Conservation (phyloP, 2,888 invertebrate genomes). For the Noctua comes region DNA sequence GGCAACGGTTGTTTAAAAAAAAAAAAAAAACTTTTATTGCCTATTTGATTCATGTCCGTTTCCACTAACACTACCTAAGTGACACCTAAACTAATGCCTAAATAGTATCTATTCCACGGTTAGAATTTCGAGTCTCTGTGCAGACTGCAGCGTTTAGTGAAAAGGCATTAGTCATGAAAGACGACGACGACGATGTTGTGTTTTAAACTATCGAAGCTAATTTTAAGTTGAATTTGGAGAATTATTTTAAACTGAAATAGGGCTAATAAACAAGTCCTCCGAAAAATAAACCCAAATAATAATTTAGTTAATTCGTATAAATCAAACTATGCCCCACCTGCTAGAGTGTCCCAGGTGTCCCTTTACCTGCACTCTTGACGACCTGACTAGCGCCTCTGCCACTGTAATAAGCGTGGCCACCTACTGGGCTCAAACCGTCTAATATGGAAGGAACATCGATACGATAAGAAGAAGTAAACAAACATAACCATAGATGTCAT, state of each 20-base stretch:
- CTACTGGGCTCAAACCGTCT: too few species aligned
- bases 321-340: too few species aligned
- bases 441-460: too few species aligned
- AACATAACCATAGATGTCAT: not conserved
- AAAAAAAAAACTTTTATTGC: not conserved
- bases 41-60: not conserved
- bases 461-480: not conserved
- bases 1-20: too few species aligned
- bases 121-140: not conserved
- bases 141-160: not conserved
- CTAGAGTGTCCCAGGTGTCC: too few species aligned
- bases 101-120: not conserved
- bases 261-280: not conserved
- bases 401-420: too few species aligned
- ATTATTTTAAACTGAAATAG: not conserved
- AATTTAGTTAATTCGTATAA: not conserved
- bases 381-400: too few species aligned
- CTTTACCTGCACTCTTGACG: too few species aligned
- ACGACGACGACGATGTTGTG: accelerated
- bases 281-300: too few species aligned
- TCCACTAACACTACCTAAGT: not conserved
- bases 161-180: not conserved
- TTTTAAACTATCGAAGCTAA: not conserved
- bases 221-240: not conserved
- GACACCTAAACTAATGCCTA: not conserved